Evolutionary conservation across 2,888 invertebrate species (phyloP).

Genomic region (Scaptomyza reducta): DNA sequence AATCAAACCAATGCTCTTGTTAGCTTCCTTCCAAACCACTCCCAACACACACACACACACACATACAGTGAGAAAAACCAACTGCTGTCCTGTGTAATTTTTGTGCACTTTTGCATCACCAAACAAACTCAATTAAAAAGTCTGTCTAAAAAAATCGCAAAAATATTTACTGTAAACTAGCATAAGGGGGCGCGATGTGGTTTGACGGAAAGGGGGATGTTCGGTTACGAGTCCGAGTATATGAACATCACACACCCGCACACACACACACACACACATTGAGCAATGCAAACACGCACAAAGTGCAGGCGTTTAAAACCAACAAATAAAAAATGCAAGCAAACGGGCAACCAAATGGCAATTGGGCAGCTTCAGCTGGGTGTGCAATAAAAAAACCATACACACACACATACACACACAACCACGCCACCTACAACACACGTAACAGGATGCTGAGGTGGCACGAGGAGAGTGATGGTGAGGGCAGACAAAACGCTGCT

Average conservation of each 20-base stretch:
- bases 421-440: not conserved
- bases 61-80: conserved; percentile 2
- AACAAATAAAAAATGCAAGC: conserved; percentile 77
- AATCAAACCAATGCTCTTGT: conserved; percentile 69
- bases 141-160: conserved; percentile 71
- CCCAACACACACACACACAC: not conserved
- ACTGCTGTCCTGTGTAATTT: conserved; percentile 69
- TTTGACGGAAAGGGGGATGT: not conserved
- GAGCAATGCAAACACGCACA: conserved; percentile 44
- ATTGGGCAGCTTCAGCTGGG: conserved; percentile 59
- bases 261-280: conserved; percentile 16
- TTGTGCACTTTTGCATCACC: conserved; percentile 78
- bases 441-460: not conserved
- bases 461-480: not conserved
- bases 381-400: conserved; percentile 12
- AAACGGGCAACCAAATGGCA: conserved; percentile 76
- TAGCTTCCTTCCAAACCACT: not conserved
- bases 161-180: conserved; percentile 77
- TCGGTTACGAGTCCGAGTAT: conserved; percentile 48
- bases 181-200: conserved; percentile 1
- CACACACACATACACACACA: not conserved
- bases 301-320: conserved; percentile 75
- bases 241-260: conserved; percentile 55
- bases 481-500: conserved; percentile 57
- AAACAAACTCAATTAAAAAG: conserved; percentile 79